Evolutionary conservation across 2,888 invertebrate species (phyloP).

Genomic region (Nipponacmea schrenckii): DNA sequence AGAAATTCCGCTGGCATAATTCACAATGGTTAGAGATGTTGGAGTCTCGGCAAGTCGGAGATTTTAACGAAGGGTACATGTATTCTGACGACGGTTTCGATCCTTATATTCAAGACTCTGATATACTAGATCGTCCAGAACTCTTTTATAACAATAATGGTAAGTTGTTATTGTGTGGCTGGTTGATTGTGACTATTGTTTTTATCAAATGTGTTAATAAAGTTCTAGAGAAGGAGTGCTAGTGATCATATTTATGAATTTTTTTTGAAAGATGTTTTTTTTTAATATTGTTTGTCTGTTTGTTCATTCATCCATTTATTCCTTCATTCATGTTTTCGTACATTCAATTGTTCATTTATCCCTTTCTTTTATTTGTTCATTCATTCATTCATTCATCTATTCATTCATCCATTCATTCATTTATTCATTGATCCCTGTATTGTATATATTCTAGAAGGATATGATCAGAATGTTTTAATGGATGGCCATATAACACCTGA

Average conservation of each 20-base stretch:
- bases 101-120: conserved; percentile 65
- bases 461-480: conserved; percentile 61
- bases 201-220: too few species aligned
- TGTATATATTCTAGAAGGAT: conserved; percentile 54
- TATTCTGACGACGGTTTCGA: conserved; percentile 59
- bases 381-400: too few species aligned
- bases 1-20: conserved; percentile 97
- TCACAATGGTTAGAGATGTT: conserved; percentile 98
- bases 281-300: too few species aligned
- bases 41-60: conserved; percentile 71
- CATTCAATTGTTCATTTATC: too few species aligned
- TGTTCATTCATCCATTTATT: too few species aligned
- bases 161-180: conserved; percentile 3
- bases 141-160: conserved; percentile 60
- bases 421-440: too few species aligned
- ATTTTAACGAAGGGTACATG: conserved; percentile 59
- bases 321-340: too few species aligned
- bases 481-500: conserved; percentile 64
- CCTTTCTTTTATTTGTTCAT: too few species aligned
- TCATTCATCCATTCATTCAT: too few species aligned
- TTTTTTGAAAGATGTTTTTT: too few species aligned
- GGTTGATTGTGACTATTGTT: neutral
- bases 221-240: too few species aligned
- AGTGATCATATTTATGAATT: too few species aligned
- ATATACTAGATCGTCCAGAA: conserved; percentile 64